These are phyloP conservation scores for Seriola quinqueradiata DNA, from an alignment of 2,113 vertebrate genomes.

Conservation along the genomic window DNA sequence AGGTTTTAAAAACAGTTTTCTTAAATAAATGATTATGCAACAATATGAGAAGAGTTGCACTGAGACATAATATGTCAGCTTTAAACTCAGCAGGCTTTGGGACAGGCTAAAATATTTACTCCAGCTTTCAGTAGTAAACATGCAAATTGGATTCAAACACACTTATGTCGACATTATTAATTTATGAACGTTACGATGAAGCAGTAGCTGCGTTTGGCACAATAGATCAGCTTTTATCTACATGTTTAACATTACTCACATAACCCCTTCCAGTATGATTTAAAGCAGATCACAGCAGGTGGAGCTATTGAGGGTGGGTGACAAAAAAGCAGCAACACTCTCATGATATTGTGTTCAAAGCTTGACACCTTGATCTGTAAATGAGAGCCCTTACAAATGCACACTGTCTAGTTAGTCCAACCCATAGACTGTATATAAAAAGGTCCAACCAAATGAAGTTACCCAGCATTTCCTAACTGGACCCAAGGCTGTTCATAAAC, in stretches of 20 bases:
- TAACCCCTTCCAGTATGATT: slow-evolving; percentile 3
- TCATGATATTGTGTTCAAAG: slow-evolving; percentile 3
- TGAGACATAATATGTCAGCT: slow-evolving; percentile 11
- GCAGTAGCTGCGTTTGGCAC: slow-evolving; percentile 4
- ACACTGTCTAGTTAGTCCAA: no score
- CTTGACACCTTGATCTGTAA: neutral
- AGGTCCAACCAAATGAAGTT: slow-evolving; percentile 10
- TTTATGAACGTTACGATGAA: neutral
- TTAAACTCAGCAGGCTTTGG: neutral
- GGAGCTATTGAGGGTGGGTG: neutral
- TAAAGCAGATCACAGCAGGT: slow-evolving; percentile 11
- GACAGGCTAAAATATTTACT: neutral
- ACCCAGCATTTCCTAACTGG: slow-evolving; percentile 23
- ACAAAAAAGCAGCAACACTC: neutral
- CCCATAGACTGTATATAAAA: neutral
- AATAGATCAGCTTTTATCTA: neutral
- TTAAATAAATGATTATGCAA: slow-evolving; percentile 1
- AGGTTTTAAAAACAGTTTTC: slow-evolving; percentile 9
- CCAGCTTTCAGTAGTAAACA: slow-evolving; percentile 3
- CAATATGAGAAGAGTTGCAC: slow-evolving; percentile 13
- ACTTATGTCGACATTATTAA: slow-evolving; percentile 6
- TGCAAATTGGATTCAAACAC: slow-evolving; percentile 19
- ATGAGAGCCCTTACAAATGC: no score
- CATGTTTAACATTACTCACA: neutral
- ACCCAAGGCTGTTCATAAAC: slow-evolving; percentile 25